Conservation (phyloP, 2,888 invertebrate genomes). For the Venusia cambrica region DNA sequence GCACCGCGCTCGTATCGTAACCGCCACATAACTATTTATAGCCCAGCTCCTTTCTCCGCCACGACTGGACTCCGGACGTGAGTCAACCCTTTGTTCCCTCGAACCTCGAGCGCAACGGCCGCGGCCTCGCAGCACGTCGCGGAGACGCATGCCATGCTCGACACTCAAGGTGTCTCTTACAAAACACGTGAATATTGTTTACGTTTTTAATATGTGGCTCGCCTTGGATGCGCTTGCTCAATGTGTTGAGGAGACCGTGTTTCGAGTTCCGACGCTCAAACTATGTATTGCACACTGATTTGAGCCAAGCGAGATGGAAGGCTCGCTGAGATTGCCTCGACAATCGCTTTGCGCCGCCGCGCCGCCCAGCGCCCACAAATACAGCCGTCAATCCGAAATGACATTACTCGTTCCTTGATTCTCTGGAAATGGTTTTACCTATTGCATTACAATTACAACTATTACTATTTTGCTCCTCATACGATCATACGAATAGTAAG, state of each 20-base stretch:
- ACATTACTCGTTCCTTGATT: conserved; percentile 24
- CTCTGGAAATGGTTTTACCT: conserved; percentile 14
- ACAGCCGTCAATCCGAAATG: conserved; percentile 34
- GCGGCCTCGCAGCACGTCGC: conserved; percentile 43
- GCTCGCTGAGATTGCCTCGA: conserved; percentile 46
- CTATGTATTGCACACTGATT: conserved; percentile 53
- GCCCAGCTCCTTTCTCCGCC: conserved; percentile 66
- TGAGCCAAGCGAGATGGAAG: conserved; percentile 48
- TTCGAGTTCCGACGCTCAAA: conserved; percentile 42
- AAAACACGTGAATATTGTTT: conserved; percentile 62
- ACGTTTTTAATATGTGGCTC: conserved; percentile 63
- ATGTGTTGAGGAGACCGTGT: conserved; percentile 62
- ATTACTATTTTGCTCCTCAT: too few relatives aligned
- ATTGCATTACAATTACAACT: too few relatives aligned
- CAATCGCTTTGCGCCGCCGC: conserved; percentile 42
- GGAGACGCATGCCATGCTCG: conserved; percentile 38
- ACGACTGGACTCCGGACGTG: conserved; percentile 63
- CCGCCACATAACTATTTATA: conserved; percentile 67
- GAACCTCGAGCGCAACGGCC: too few relatives aligned
- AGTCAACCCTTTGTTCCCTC: conserved; percentile 72
- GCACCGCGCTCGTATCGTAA: conserved; percentile 54
- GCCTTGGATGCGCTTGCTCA: conserved; percentile 68
- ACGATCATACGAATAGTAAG: too few relatives aligned
- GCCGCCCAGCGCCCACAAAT: too few relatives aligned
- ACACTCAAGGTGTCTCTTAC: conserved; percentile 56